phyloP scores from a whole-genome alignment of 2,888 invertebrate genomes.

The Serripes groenlandicus region DNA sequence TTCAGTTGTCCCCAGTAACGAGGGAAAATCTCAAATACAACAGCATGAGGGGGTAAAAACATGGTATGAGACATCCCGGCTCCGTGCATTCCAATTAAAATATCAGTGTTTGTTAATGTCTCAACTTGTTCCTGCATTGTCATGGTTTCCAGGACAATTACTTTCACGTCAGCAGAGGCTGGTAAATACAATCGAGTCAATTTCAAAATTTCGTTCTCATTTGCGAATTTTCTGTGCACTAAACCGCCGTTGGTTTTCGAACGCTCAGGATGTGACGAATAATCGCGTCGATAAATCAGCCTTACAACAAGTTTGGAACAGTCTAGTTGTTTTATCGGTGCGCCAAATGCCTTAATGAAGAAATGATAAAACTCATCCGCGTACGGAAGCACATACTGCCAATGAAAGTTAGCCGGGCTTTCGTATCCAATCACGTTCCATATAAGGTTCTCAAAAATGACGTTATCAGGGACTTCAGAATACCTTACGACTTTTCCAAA shows the following conservation, averaged over 20 bases:
- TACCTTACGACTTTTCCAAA: slow-evolving; percentile 50
- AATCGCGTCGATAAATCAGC: slow-evolving; percentile 57
- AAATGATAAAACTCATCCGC: slow-evolving; percentile 52
- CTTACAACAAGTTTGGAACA: slow-evolving; percentile 45
- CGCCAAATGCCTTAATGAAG: slow-evolving; percentile 44
- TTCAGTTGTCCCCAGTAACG: slow-evolving; percentile 59
- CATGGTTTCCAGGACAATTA: slow-evolving; percentile 52
- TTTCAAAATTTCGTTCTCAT: slow-evolving; percentile 53
- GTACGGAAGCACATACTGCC: slow-evolving; percentile 33
- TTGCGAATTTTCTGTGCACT: slow-evolving; percentile 58
- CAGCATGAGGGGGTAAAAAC: slow-evolving; percentile 61
- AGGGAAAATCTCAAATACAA: slow-evolving; percentile 61
- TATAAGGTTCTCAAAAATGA: slow-evolving; percentile 48
- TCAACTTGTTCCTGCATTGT: slow-evolving; percentile 56
- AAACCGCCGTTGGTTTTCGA: slow-evolving; percentile 34
- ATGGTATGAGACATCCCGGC: slow-evolving; percentile 61
- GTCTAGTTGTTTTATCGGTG: slow-evolving; percentile 31
- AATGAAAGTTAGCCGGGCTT: slow-evolving; percentile 64
- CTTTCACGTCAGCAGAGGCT: slow-evolving; percentile 13
- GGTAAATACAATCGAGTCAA: slow-evolving; percentile 27
- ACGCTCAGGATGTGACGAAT: slow-evolving; percentile 59
- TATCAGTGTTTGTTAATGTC: slow-evolving; percentile 54
- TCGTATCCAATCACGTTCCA: slow-evolving; percentile 66
- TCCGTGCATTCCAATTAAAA: slow-evolving; percentile 67
- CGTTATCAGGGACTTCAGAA: slow-evolving; percentile 22